These are phyloP conservation scores for Lagopus leucura DNA, from an alignment of 2,113 vertebrate species.

Conservation along the genomic window DNA sequence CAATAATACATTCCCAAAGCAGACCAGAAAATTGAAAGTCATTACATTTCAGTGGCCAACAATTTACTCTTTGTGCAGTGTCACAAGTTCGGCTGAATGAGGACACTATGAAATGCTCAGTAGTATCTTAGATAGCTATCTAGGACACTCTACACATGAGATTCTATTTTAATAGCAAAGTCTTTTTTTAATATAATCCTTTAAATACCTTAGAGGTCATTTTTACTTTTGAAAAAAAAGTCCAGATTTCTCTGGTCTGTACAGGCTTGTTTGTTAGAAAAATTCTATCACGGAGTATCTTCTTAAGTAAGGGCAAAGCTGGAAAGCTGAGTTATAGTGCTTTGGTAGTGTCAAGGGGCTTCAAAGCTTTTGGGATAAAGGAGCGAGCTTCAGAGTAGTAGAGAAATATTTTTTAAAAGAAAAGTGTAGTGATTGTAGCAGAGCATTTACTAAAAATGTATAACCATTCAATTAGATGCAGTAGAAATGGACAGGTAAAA, in stretches of 20 bases:
- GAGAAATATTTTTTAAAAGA: neutral
- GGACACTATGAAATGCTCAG: slow-evolving; percentile 65
- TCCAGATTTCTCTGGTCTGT: slow-evolving; percentile 28
- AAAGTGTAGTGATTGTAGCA: neutral
- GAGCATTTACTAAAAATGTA: neutral
- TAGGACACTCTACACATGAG: slow-evolving; percentile 72
- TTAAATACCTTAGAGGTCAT: slow-evolving; percentile 73
- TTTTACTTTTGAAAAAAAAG: slow-evolving; percentile 66
- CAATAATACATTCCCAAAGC: slow-evolving; percentile 52
- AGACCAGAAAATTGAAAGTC: slow-evolving; percentile 45
- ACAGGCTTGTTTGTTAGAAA: slow-evolving; percentile 23
- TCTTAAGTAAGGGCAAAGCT: neutral
- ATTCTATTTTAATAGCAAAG: slow-evolving; percentile 72
- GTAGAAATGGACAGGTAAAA: neutral
- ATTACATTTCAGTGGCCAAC: slow-evolving; percentile 44
- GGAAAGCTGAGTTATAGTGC: neutral
- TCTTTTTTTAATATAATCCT: slow-evolving; percentile 68
- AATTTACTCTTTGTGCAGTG: slow-evolving; percentile 25
- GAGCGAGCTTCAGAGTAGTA: neutral
- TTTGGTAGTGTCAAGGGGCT: neutral
- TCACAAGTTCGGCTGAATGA: slow-evolving; percentile 72
- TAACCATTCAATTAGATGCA: neutral
- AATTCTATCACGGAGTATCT: neutral
- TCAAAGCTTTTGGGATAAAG: neutral
- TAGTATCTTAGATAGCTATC: slow-evolving; percentile 74